phyloP scores from a whole-genome alignment of 2,888 invertebrate genomes.

The Bimastos eiseni region DNA sequence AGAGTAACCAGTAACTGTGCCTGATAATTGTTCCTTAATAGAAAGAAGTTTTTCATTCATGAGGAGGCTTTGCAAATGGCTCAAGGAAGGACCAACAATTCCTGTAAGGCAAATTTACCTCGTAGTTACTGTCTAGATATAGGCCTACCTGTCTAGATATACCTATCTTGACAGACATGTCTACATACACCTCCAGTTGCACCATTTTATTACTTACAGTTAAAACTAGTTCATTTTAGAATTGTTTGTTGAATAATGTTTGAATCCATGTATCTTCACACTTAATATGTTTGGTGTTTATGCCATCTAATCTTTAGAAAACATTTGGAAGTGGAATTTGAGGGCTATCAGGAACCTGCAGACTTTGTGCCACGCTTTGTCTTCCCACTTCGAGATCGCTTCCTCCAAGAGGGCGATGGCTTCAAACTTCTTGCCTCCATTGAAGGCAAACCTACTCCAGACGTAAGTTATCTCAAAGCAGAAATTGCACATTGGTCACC shows the following conservation, averaged over 20 bases:
- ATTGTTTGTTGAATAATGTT: too few relatives aligned
- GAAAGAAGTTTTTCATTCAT: background rate
- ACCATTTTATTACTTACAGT: too few relatives aligned
- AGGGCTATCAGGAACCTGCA: slow-evolving; percentile 20
- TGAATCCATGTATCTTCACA: too few relatives aligned
- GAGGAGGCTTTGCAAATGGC: too few relatives aligned
- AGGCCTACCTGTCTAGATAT: too few relatives aligned
- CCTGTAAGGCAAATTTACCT: too few relatives aligned
- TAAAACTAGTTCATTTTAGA: too few relatives aligned
- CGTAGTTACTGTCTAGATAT: too few relatives aligned
- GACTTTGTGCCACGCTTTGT: slow-evolving; percentile 82
- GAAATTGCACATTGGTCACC: background rate
- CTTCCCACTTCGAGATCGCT: slow-evolving; percentile 95
- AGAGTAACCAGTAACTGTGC: background rate
- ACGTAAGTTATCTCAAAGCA: slow-evolving; percentile 66
- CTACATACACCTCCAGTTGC: too few relatives aligned
- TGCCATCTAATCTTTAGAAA: background rate
- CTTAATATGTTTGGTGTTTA: background rate
- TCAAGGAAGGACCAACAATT: too few relatives aligned
- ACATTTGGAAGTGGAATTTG: slow-evolving; percentile 3
- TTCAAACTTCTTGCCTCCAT: slow-evolving; percentile 97
- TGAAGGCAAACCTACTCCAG: slow-evolving; percentile 90
- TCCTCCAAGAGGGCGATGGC: slow-evolving; percentile 88
- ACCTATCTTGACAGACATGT: too few relatives aligned
- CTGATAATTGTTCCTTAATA: background rate